Percentiles rank a stretch among this genome's conserved stretches.
Conservation (phyloP, 2,797 vertebrate genomes). For the Glossophaga mutica region DNA sequence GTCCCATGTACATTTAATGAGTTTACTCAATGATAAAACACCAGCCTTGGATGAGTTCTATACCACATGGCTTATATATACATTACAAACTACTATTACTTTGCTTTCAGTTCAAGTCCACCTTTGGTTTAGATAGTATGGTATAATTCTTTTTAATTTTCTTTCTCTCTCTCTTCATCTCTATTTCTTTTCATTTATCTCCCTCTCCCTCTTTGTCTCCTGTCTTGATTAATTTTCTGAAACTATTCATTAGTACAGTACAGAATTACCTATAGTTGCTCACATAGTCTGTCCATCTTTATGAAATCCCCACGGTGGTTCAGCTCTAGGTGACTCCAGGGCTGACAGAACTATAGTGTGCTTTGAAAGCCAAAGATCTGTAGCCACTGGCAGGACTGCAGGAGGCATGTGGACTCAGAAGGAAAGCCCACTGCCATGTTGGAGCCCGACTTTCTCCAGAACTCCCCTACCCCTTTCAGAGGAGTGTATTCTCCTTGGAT, state of each 20-base stretch:
- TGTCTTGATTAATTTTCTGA: background rate
- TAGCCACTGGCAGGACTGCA: background rate
- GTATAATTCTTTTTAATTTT: background rate
- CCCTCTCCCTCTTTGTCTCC: background rate
- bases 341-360: background rate
- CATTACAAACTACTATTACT: background rate
- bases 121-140: background rate
- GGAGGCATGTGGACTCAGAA: background rate
- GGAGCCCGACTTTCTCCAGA: background rate
- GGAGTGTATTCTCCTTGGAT: background rate
- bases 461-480: background rate
- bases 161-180: background rate
- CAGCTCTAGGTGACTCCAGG: background rate
- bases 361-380: background rate
- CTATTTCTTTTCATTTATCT: background rate
- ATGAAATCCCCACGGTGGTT: background rate
- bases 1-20: background rate
- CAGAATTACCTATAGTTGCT: background rate
- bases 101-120: background rate
- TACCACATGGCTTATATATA: background rate
- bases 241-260: background rate
- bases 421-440: background rate
- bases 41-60: background rate
- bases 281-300: background rate
- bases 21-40: background rate